These are phyloP conservation scores for Siniperca undulata DNA, from an alignment of 2,797 vertebrate species.

Conservation along the genomic window DNA sequence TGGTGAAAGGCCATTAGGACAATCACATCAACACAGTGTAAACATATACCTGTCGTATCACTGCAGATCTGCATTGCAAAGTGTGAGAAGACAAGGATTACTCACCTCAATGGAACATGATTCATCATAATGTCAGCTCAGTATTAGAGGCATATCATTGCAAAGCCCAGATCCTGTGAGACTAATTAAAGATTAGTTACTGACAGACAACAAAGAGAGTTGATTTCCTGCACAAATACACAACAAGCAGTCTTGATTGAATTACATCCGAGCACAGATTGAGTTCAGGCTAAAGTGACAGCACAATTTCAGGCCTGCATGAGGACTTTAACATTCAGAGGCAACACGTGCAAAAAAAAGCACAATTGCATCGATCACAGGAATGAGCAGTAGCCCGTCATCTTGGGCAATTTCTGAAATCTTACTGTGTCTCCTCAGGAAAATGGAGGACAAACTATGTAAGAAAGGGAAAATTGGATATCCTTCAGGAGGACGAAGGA, in stretches of 20 bases:
- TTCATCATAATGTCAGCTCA: conserved; percentile 5
- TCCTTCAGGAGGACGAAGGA: conserved; percentile 59
- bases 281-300: not conserved
- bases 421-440: conserved; percentile 55
- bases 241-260: conserved; percentile 13
- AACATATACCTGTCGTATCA: conserved; percentile 39
- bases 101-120: conserved; percentile 24
- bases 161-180: conserved; percentile 8
- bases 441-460: conserved; percentile 70
- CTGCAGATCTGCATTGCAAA: conserved; percentile 30
- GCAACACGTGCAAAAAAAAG: conserved; percentile 15
- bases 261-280: not conserved
- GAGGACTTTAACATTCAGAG: conserved; percentile 14
- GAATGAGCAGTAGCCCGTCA: conserved; percentile 7
- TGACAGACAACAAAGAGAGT: conserved; percentile 13
- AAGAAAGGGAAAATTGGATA: conserved; percentile 68
- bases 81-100: conserved; percentile 30
- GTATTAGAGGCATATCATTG: not conserved
- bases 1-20: conserved; percentile 60
- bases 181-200: conserved; percentile 42
- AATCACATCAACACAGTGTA: conserved; percentile 49
- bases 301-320: not conserved
- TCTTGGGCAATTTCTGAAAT: conserved; percentile 48
- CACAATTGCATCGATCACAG: conserved; percentile 27
- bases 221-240: not conserved